Evolutionary conservation across 1,140 invertebrate genomes (phyloP), one percentile per base, ranked within the genome.

Genomic region (Anastatus disparis): DNA sequence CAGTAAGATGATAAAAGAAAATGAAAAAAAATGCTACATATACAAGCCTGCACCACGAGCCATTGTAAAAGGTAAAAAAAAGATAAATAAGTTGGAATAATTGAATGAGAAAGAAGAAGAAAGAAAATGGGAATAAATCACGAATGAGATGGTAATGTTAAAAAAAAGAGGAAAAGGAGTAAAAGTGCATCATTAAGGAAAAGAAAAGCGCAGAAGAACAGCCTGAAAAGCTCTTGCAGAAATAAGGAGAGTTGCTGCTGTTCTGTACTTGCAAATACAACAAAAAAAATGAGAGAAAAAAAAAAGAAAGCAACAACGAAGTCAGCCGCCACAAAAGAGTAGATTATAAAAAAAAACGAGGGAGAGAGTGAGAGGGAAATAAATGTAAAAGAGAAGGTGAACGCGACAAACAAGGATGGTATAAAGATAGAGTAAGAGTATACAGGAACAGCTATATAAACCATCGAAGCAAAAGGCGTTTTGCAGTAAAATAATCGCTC

Each of bases 401-500:
- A 46, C 46, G 52, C 59, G 62, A 70, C 17, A 70, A 71, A 70
- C 48, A 75, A 71, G 71, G 75, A 76, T 73, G 65, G 20, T 26
- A 65, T 46, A 9, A 40, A 24, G 70, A 26, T 31, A 58, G 22
- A n/a, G n/a, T n/a, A n/a, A n/a, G n/a, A n/a, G n/a, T n/a, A n/a
- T n/a, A 40, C 13, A 62, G 56, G 13, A 66, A 13, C 13, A 31
- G 70, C 46, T 63, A 42, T 35, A 20, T 63, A 65, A 38, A 12
- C 6, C 40, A 15, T n/a, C 7, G 40, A 35, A 17, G 27, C 53
- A 35, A 13, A 53, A 70, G 44, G 35, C 42, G 55, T 74, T 78
- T 80, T 76, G 75, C 78, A 81, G 82, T 84, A 84, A 85, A 84
- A 85, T 85, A 84, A 84, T 84, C 82, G 82, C 76, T 84, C 82